These are phyloP conservation scores for Drosophila miranda DNA, from an alignment of 1,140 invertebrate genomes.

Conservation along the genomic window DNA sequence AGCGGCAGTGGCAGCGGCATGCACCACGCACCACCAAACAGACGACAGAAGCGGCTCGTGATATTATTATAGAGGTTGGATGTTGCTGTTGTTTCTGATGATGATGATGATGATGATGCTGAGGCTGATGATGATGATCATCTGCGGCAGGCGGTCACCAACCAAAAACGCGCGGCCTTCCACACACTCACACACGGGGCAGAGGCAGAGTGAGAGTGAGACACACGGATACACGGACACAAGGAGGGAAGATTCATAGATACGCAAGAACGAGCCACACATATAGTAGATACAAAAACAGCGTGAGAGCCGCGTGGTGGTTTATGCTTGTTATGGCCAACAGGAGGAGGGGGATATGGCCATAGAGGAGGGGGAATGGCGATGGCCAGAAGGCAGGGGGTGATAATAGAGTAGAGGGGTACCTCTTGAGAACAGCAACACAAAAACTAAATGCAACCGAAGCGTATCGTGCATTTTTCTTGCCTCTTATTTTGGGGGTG, in stretches of 20 bases:
- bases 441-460: conserved; percentile 43
- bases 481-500: conserved; percentile 15
- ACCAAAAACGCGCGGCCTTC: conserved; percentile 72
- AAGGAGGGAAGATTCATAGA: too few species aligned
- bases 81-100: conserved; percentile 16
- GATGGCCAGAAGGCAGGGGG: background rate
- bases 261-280: too few species aligned
- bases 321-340: conserved; percentile 67
- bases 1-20: too few species aligned
- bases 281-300: conserved; percentile 8
- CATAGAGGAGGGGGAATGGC: background rate
- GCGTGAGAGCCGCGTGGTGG: conserved; percentile 59
- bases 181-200: conserved; percentile 36
- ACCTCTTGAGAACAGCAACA: conserved; percentile 8
- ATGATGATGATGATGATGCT: conserved; percentile 5
- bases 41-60: too few species aligned
- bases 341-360: background rate
- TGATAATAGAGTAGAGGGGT: background rate
- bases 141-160: conserved; percentile 68
- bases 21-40: too few species aligned
- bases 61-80: conserved; percentile 7
- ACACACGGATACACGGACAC: background rate
- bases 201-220: background rate
- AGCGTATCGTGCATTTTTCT: conserved; percentile 30
- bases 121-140: conserved; percentile 53